Percentiles rank a stretch among this genome's conserved stretches.
These are phyloP conservation scores for Sinosuthora webbiana DNA, from an alignment of 2,113 vertebrate species.

Conservation along the genomic window DNA sequence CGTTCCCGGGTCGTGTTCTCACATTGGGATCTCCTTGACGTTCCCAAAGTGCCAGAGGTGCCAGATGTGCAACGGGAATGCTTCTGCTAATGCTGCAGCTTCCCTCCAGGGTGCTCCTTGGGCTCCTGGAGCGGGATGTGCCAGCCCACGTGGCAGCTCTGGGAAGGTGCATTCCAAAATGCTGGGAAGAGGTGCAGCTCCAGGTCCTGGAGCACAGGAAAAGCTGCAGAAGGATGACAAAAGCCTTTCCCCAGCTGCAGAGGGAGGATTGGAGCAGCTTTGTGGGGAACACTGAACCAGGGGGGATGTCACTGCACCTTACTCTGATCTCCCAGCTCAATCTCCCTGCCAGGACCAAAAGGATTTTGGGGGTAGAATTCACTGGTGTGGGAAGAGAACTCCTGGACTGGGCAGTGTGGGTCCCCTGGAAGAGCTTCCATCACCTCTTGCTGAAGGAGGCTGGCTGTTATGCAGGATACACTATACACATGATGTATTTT, in stretches of 20 bases:
- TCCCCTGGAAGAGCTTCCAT: background rate
- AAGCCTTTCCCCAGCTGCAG: background rate
- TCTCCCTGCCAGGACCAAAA: background rate
- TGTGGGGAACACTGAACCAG: accelerated
- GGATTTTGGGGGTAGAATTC: background rate
- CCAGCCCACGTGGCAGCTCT: background rate
- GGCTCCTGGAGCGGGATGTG: background rate
- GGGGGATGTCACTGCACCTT: background rate
- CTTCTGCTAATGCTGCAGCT: background rate
- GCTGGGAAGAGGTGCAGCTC: accelerated
- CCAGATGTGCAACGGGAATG: background rate
- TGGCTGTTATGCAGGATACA: accelerated
- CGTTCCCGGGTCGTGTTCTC: background rate
- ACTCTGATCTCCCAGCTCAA: background rate
- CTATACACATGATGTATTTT: accelerated
- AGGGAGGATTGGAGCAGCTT: background rate
- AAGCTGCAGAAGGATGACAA: background rate
- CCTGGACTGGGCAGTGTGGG: background rate
- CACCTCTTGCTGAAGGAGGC: accelerated
- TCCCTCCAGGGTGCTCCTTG: background rate
- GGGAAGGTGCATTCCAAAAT: accelerated
- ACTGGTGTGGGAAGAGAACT: background rate
- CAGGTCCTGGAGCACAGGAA: background rate
- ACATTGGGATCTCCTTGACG: background rate
- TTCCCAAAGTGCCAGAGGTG: background rate